phyloP scores from a whole-genome alignment of 2,113 vertebrate genomes.

The Lagenorhynchus albirostris region DNA sequence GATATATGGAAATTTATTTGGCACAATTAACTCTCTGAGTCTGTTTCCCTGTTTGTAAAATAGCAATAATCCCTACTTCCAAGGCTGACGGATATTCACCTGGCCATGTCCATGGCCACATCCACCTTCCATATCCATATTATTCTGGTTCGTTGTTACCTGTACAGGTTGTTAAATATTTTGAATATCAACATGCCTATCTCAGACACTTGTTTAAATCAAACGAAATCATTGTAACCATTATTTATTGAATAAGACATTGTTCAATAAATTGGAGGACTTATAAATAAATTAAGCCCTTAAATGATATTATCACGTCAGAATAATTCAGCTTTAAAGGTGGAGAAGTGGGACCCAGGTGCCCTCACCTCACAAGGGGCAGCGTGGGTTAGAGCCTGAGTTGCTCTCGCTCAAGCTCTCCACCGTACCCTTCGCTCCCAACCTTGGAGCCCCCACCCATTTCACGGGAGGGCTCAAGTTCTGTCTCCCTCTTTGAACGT shows the following conservation, averaged over 20 bases:
- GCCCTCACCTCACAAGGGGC: accelerated
- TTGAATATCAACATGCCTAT: neutral
- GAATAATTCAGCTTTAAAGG: neutral
- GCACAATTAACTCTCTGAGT: neutral
- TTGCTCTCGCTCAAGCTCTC: accelerated
- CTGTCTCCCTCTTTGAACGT: accelerated
- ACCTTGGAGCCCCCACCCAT: accelerated
- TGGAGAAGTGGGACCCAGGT: neutral
- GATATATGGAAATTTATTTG: accelerated
- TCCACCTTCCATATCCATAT: too few relatives aligned
- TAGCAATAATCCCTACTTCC: neutral
- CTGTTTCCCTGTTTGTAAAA: neutral
- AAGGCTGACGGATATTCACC: too few relatives aligned
- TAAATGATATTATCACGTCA: neutral
- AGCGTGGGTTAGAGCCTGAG: accelerated
- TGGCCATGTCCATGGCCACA: accelerated
- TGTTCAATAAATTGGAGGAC: neutral
- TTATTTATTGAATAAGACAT: neutral
- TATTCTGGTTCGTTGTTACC: neutral
- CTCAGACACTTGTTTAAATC: neutral
- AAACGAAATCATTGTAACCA: neutral
- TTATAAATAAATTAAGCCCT: neutral
- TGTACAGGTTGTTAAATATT: neutral
- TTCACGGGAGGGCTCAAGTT: accelerated
- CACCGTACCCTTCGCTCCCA: accelerated